These are phyloP conservation scores for Rhorus exstirpatorius DNA, from an alignment of 2,888 invertebrate genomes.

Conservation along the genomic window DNA sequence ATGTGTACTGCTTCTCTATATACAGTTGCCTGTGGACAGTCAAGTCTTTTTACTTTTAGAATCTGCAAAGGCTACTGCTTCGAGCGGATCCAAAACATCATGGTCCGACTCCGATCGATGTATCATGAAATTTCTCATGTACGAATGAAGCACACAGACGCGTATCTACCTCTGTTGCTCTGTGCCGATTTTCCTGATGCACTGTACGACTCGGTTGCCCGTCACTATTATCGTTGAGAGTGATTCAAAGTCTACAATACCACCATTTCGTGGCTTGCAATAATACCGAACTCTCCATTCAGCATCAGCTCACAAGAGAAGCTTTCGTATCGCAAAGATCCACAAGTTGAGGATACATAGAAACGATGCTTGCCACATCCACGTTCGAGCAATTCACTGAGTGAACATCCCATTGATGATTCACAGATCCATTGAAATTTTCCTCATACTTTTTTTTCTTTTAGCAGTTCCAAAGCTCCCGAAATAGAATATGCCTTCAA, in stretches of 20 bases:
- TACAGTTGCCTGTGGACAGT: too few species aligned
- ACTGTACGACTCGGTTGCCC: slow-evolving; percentile 1
- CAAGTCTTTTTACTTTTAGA: too few species aligned
- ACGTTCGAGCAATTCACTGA: background rate
- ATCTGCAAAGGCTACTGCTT: too few species aligned
- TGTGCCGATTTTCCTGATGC: background rate
- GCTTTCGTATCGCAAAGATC: background rate
- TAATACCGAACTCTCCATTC: slow-evolving; percentile 66
- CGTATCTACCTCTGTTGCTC: slow-evolving; percentile 3
- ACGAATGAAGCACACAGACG: background rate
- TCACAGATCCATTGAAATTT: background rate
- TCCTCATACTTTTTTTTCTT: background rate
- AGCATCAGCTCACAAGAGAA: too few species aligned
- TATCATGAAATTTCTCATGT: background rate
- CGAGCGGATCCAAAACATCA: too few species aligned
- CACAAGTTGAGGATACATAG: background rate
- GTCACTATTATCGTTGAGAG: background rate
- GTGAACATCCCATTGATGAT: background rate
- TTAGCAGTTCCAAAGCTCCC: too few species aligned
- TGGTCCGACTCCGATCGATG: too few species aligned
- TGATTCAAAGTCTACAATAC: slow-evolving; percentile 48
- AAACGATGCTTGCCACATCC: background rate
- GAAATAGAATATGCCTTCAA: too few species aligned
- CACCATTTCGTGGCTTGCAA: slow-evolving; percentile 72
- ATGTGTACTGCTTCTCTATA: too few species aligned